Evolutionary conservation across 2,113 vertebrate genomes (phyloP).

Genomic region (Atlantisia rogersi): DNA sequence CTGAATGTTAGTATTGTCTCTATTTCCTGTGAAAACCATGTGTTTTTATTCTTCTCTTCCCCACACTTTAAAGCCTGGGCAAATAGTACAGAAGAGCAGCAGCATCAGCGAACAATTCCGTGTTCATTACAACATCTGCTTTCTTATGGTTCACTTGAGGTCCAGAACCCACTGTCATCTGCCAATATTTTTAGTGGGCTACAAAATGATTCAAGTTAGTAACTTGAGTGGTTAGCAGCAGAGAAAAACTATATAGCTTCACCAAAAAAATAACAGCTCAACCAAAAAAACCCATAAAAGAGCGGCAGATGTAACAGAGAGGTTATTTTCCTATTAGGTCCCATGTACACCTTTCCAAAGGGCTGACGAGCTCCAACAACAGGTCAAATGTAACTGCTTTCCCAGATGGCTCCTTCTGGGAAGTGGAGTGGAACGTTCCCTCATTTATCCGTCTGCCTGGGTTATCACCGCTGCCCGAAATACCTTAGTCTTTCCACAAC

Average conservation of each 20-base stretch:
- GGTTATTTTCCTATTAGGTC: constrained; percentile 35
- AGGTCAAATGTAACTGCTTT: constrained; percentile 51
- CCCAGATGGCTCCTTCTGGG: constrained; percentile 54
- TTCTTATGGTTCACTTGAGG: constrained; percentile 34
- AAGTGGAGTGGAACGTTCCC: constrained; percentile 49
- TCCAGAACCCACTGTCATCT: constrained; percentile 30
- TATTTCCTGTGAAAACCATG: constrained; percentile 55
- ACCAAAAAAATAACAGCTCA: neutral
- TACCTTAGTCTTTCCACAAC: constrained; percentile 21
- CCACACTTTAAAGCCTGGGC: constrained; percentile 3
- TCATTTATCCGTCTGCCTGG: constrained; percentile 16
- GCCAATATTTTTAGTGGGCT: constrained; percentile 61
- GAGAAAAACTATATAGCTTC: neutral
- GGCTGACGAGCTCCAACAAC: constrained; percentile 46
- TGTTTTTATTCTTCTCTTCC: constrained; percentile 40
- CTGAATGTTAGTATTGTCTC: constrained; percentile 33
- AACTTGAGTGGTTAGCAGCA: constrained; percentile 26
- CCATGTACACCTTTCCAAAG: constrained; percentile 44
- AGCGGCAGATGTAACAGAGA: neutral
- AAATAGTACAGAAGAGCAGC: constrained; percentile 30
- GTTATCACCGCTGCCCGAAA: neutral
- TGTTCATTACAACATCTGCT: constrained; percentile 54
- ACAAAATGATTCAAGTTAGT: constrained; percentile 60
- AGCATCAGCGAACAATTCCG: neutral
- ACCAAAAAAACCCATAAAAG: neutral